A percentile compares a stretch with the other conserved stretches of the same genome.
These are phyloP conservation scores for Neogale vison DNA, from an alignment of 2,113 vertebrate species.

Conservation along the genomic window DNA sequence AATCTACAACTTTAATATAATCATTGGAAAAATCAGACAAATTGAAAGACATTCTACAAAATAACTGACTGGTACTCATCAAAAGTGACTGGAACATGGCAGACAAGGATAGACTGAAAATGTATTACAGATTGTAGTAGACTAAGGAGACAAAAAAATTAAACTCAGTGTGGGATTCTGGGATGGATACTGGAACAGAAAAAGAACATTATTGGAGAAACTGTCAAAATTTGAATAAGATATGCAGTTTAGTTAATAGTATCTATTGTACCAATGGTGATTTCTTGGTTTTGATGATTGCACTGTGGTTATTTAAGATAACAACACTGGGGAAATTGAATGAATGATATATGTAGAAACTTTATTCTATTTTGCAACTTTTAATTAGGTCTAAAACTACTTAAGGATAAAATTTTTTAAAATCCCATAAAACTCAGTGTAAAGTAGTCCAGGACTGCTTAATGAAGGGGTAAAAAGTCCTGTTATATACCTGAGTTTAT, in stretches of 20 bases:
- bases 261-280: not conserved
- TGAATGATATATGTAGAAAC: not conserved
- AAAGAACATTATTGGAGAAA: conserved; percentile 5
- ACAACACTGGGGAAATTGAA: not conserved
- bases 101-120: not conserved
- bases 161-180: not conserved
- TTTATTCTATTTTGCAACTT: conserved; percentile 16
- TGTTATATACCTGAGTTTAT: not conserved
- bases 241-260: conserved; percentile 27
- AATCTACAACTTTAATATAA: not conserved
- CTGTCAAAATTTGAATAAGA: not conserved
- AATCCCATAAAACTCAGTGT: not conserved
- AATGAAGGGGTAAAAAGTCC: not conserved
- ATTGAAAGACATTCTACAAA: not conserved
- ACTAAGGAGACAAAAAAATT: not conserved
- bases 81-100: not conserved
- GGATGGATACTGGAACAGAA: not conserved
- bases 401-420: not conserved
- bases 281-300: conserved; percentile 8
- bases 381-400: not conserved
- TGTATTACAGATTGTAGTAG: not conserved
- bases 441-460: not conserved
- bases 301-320: not conserved
- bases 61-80: not conserved
- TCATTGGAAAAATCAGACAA: conserved; percentile 9